Conservation (phyloP, 2,797 vertebrate species). For the Chanos chanos region DNA sequence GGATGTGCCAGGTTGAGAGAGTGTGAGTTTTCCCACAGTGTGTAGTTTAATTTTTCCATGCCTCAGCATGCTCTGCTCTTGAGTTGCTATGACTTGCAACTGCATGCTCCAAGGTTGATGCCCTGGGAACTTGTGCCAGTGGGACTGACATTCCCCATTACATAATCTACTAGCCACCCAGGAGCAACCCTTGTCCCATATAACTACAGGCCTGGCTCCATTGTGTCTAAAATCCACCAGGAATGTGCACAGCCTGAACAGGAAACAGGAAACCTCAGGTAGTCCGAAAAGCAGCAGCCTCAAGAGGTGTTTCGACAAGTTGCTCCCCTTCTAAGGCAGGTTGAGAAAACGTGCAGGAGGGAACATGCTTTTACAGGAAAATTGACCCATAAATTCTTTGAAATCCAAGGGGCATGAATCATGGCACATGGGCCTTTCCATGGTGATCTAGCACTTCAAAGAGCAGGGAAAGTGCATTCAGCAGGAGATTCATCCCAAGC, state of each 20-base stretch:
- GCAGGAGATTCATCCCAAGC: background rate
- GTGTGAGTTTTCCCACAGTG: conserved; percentile 24
- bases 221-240: background rate
- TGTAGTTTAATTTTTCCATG: conserved; percentile 32
- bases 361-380: conserved; percentile 36
- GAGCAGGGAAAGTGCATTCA: conserved; percentile 4
- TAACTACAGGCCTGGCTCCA: background rate
- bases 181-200: conserved; percentile 20
- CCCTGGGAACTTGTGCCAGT: conserved; percentile 37
- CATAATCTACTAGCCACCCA: conserved; percentile 32
- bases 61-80: conserved; percentile 44
- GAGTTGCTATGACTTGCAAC: conserved; percentile 44
- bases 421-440: conserved; percentile 14
- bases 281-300: conserved; percentile 21
- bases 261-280: background rate
- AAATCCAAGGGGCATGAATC: conserved; percentile 29
- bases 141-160: conserved; percentile 24
- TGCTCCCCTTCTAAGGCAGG: conserved; percentile 18
- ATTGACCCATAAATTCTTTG: conserved; percentile 34
- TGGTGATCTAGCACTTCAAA: conserved; percentile 10
- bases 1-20: conserved; percentile 24
- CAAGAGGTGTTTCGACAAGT: conserved; percentile 5
- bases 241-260: background rate
- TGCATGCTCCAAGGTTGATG: conserved; percentile 24
- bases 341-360: conserved; percentile 17